Evolutionary conservation across 2,113 vertebrate genomes (phyloP).

Genomic region (Crotalus tigris): DNA sequence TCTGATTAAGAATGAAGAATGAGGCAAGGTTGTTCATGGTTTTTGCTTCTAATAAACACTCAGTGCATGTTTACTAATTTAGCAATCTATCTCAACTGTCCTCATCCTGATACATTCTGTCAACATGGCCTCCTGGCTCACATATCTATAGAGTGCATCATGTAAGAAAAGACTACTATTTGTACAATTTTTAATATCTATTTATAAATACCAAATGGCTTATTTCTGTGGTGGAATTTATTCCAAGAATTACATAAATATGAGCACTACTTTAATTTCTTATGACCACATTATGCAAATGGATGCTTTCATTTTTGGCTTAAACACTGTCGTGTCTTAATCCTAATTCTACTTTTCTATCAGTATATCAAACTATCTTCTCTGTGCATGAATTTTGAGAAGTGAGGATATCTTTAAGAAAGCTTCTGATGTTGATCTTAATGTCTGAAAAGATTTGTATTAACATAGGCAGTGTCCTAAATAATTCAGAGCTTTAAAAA

Average conservation of each 20-base stretch:
- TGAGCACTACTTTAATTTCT: background rate
- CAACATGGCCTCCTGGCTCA: background rate
- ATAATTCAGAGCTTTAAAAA: background rate
- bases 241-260: background rate
- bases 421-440: background rate
- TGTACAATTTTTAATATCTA: background rate
- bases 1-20: slow-evolving; percentile 11
- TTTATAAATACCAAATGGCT: background rate
- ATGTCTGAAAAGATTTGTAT: background rate
- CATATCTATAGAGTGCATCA: background rate
- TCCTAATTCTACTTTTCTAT: background rate
- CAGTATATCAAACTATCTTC: background rate
- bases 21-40: background rate
- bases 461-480: background rate
- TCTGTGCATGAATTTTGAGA: background rate
- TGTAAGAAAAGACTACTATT: background rate
- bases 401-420: background rate
- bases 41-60: background rate
- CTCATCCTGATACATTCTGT: background rate
- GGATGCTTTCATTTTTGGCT: background rate
- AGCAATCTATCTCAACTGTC: background rate
- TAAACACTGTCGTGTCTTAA: background rate
- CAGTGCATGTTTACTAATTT: background rate
- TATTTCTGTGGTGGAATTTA: background rate
- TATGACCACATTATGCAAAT: background rate